Base-by-base conservation (phyloP, 2,797 vertebrate species). In the Darevskia nairensis region DNA sequence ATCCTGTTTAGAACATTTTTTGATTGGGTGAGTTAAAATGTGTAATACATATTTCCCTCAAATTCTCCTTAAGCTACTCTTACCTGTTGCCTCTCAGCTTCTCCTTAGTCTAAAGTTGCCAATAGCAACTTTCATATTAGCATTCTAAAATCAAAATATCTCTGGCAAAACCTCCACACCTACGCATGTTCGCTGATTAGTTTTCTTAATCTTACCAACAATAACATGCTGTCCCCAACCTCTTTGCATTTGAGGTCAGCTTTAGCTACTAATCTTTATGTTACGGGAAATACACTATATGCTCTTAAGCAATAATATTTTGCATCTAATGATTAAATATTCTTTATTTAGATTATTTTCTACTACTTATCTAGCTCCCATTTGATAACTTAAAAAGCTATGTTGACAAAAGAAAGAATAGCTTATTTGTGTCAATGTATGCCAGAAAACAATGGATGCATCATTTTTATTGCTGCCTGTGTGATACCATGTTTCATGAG, bases 201-300 rank as follows among this genome's bases (percentile, higher is more conserved):
- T 80, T 86, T 89, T 94, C 88, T 89, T 90, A 89, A 80, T 29
- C 86, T 92, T 86, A 92, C 90, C 92, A 91, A 88, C 92, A 91
- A 93, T 94, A 77, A 74, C 61, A 89, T 90, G 91, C 87, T 93
- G 85, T 90, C 89, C 91, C 94, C 88, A 92, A 89, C 55, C n/a
- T 50, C 25, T 55, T 55, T 90, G 86, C 46, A 75, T 15, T 0
- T 0, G 27, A 92, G 93, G 90, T 93, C 93, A 88, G 88, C 64
- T 89, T 88, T 94, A 93, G 91, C 91, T 86, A 66, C 82, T 88
- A 50, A 46, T 80, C 93, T 91, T 89, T 86, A 86, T 86, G n/a
- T 92, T 88, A 92, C 78, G 90, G 74, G 71, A 87, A 84, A 25
- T 89, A 83, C 82, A 32, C 10, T 79, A 84, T 55, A 17, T 80